Evolutionary conservation across 2,888 invertebrate species (phyloP), one percentile per base, ranked within the genome.

Genomic region (Ctena decussata): DNA sequence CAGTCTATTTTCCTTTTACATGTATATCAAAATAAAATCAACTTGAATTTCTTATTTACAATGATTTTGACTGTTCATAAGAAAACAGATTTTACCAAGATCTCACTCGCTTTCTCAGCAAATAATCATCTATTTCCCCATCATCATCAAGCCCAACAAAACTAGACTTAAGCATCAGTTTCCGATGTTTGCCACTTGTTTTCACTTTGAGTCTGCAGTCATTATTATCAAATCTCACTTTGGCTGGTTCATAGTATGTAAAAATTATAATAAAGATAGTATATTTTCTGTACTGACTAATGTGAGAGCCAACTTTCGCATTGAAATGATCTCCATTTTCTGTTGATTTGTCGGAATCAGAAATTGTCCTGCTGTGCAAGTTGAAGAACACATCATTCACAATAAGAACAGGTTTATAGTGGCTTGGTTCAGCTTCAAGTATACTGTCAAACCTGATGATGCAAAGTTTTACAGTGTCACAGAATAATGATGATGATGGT

Each of bases 141-240:
- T 18, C 35, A 65, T 65, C 65, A 6, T 6, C 11, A 11, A 65
- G 35, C 15, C 81, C 83, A 76, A 57, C 74, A 53, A 72, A 81
- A 74, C 86, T 86, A 15, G 79, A 78, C 24, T 84, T 78, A 27
- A 76, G 32, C 70, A 79, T 44, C 18, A 65, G 75, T 53, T 84
- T 84, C 41, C 86, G 75, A 44, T 86, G 86, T 76, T 86, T 86
- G 11, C 84, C 86, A 27, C 44, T 44, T 39, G 86, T 84, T 37
- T 77, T 86, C 27, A 86, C 44, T 21, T 27, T 32, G 32, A 49
- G 44, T 30, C 32, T n/a, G 21, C 46, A 39, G 12, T 18, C 18
- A 24, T 41, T 44, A 24, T 37, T 70, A 12, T 37, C 39, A 72
- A 24, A 24, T 41, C 27, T 44, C 8, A 21, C 24, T 30, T 72